Percentiles rank a stretch among this genome's conserved stretches.
phyloP scores from a whole-genome alignment of 1,140 invertebrate species.

The Thrips palmi region DNA sequence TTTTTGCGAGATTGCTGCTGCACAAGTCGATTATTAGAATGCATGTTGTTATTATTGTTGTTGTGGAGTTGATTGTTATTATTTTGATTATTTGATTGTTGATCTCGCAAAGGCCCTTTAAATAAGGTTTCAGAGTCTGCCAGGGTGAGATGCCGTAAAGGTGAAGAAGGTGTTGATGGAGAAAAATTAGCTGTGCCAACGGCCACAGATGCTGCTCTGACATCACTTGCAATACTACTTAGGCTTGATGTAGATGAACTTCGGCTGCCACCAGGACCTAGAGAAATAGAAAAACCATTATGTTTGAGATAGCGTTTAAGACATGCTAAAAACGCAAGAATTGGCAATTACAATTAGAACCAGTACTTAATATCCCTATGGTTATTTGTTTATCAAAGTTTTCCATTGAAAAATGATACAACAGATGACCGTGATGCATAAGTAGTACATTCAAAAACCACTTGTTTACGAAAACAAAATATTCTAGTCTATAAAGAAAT shows the following conservation, averaged over 20 bases:
- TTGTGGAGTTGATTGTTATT: too few species aligned
- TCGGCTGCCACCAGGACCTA: slow-evolving; percentile 26
- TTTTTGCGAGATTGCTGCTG: too few species aligned
- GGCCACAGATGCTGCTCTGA: slow-evolving; percentile 14
- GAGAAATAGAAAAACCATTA: slow-evolving; percentile 4
- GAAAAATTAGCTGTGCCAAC: slow-evolving; percentile 5
- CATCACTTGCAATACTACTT: slow-evolving; percentile 29
- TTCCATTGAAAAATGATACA: slow-evolving; percentile 1
- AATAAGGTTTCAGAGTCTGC: too few species aligned
- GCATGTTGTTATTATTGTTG: too few species aligned
- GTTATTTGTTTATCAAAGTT: not conserved
- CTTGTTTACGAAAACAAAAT: too few species aligned
- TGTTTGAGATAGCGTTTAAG: not conserved
- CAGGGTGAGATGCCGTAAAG: slow-evolving; percentile 25
- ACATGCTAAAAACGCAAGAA: not conserved
- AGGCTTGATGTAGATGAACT: slow-evolving; percentile 35
- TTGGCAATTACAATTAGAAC: not conserved
- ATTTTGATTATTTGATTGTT: too few species aligned
- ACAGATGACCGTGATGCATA: slow-evolving; percentile 1
- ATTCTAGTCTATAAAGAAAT: too few species aligned
- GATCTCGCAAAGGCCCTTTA: slow-evolving; percentile 22
- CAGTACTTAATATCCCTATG: not conserved
- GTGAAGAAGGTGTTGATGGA: slow-evolving; percentile 18
- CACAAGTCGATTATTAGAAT: too few species aligned
- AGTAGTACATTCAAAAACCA: not conserved